phyloP scores from a whole-genome alignment of 1,140 invertebrate species.

The Gryon sp. region DNA sequence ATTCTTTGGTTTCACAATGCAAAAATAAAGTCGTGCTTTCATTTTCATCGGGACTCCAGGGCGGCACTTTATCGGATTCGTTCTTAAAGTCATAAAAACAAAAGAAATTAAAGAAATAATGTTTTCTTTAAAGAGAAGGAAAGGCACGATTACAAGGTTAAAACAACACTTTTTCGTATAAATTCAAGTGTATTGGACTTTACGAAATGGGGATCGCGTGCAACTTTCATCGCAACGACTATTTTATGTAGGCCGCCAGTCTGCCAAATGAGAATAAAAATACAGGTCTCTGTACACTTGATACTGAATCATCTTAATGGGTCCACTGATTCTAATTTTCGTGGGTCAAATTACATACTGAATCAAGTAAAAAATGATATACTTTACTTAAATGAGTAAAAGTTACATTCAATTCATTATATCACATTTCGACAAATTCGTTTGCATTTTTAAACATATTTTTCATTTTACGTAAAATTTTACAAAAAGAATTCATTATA shows the following conservation, averaged over 20 bases:
- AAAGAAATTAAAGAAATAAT: no score
- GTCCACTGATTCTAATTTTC: conserved; percentile 6
- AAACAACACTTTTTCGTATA: conserved; percentile 39
- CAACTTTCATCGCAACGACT: conserved; percentile 53
- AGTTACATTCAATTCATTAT: no score
- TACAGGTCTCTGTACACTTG: conserved; percentile 22
- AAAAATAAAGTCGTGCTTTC: neutral
- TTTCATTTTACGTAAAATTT: no score
- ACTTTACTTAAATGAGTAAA: neutral
- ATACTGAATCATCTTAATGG: conserved; percentile 22
- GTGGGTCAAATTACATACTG: neutral
- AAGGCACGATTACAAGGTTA: conserved; percentile 48
- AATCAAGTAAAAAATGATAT: neutral
- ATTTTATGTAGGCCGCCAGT: conserved; percentile 63
- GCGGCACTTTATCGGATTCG: no score
- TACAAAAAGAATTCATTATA: no score
- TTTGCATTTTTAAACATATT: no score
- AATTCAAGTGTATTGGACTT: conserved; percentile 45
- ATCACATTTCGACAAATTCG: no score
- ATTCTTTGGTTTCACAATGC: neutral
- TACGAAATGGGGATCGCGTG: conserved; percentile 45
- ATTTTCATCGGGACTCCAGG: neutral
- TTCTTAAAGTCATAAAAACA: no score
- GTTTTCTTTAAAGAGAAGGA: conserved; percentile 60
- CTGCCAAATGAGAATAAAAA: conserved; percentile 28